Conservation (phyloP, 2,797 vertebrate species). For the Cuniculus paca region DNA sequence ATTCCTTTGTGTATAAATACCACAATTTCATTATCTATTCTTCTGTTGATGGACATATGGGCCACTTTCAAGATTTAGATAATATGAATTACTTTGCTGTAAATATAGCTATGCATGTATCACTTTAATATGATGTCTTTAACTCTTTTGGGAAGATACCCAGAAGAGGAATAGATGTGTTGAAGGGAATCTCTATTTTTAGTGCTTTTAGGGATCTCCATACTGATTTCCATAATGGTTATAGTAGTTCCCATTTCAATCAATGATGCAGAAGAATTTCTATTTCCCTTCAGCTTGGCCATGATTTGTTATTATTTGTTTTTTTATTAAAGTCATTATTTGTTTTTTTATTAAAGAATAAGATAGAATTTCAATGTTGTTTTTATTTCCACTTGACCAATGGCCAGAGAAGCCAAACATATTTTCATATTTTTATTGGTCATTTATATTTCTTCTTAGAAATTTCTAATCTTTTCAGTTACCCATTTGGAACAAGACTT, state of each 20-base stretch:
- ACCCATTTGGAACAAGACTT: background rate
- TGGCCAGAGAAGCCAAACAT: background rate
- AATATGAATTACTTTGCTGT: background rate
- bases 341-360: background rate
- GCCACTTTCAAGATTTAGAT: background rate
- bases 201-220: background rate
- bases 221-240: background rate
- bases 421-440: background rate
- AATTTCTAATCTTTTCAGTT: background rate
- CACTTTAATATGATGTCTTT: background rate
- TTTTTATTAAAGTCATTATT: background rate
- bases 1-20: background rate
- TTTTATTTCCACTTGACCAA: background rate
- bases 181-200: background rate
- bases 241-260: background rate
- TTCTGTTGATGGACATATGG: background rate
- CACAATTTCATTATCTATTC: background rate
- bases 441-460: background rate
- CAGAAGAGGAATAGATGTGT: background rate
- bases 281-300: background rate
- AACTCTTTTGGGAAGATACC: background rate
- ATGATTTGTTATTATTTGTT: background rate
- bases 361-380: background rate
- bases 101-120: background rate
- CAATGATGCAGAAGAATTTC: background rate